Evolutionary conservation across 2,888 invertebrate genomes (phyloP).

Genomic region (Ectemnius continuus): DNA sequence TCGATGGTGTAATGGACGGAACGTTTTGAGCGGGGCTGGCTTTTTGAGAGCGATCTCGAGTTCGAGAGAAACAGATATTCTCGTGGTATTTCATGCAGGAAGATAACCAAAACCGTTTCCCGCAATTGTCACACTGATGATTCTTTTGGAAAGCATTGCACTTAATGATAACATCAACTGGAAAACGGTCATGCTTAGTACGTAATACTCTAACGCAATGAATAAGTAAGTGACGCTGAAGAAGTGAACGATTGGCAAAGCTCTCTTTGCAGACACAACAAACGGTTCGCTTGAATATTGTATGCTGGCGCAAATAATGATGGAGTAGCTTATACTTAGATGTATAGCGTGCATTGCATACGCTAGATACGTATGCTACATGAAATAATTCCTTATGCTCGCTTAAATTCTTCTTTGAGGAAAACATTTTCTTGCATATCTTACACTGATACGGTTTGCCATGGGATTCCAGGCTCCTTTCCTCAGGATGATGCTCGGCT

Average conservation of each 20-base stretch:
- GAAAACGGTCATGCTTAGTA: slow-evolving; percentile 22
- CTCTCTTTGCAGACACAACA: slow-evolving; percentile 56
- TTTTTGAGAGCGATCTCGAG: too few species aligned
- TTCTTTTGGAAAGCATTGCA: slow-evolving; percentile 37
- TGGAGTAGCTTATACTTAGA: slow-evolving; percentile 31
- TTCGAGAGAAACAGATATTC: slow-evolving; percentile 10
- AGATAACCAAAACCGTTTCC: slow-evolving; percentile 36
- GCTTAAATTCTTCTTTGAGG: slow-evolving; percentile 7
- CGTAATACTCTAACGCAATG: slow-evolving; percentile 52
- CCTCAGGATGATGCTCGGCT: background rate
- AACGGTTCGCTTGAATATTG: slow-evolving; percentile 7
- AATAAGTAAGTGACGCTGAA: slow-evolving; percentile 47
- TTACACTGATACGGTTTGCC: slow-evolving; percentile 27
- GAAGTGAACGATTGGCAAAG: background rate
- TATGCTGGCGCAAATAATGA: slow-evolving; percentile 56
- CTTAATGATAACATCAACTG: slow-evolving; percentile 23
- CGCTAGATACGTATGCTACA: slow-evolving; percentile 53
- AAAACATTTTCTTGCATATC: slow-evolving; percentile 34
- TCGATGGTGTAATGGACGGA: too few species aligned
- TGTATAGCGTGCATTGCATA: slow-evolving; percentile 51
- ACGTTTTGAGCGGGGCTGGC: too few species aligned
- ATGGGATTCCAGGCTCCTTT: background rate
- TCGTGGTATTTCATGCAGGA: slow-evolving; percentile 32
- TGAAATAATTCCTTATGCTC: slow-evolving; percentile 39
- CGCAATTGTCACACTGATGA: slow-evolving; percentile 33